Conservation (phyloP, 2,113 vertebrate species). For the Malurus elegans region DNA sequence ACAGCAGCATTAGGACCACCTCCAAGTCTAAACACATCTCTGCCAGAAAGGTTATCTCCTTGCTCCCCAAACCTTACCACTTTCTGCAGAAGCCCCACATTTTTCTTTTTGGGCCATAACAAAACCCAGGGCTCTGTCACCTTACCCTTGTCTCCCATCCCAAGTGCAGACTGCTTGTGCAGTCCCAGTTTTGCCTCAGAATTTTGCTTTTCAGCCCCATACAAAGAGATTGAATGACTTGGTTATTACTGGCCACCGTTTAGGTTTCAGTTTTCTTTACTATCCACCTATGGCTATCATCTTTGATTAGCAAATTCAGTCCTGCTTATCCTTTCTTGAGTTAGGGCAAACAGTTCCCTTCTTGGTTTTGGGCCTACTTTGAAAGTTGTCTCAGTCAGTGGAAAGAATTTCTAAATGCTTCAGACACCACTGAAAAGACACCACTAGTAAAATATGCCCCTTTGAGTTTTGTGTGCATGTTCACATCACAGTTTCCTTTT, state of each 20-base stretch:
- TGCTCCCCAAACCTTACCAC: not conserved
- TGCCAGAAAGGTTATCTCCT: not conserved
- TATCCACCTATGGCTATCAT: not conserved
- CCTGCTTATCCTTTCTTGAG: not conserved
- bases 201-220: not conserved
- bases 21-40: constrained; percentile 22
- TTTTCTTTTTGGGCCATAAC: not conserved
- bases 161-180: not conserved
- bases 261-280: not conserved
- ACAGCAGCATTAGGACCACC: constrained; percentile 33
- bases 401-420: not conserved
- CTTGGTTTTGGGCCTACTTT: not conserved
- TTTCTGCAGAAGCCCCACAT: not conserved
- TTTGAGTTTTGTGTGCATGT: not conserved
- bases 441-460: not conserved
- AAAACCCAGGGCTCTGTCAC: not conserved
- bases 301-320: not conserved
- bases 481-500: not conserved
- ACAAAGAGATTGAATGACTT: not conserved
- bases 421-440: not conserved
- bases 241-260: not conserved
- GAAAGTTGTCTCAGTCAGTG: not conserved
- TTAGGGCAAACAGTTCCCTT: not conserved
- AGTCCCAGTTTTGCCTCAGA: not conserved
- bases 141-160: not conserved